Base-by-base conservation (phyloP, 2,888 invertebrate genomes). In the Cheilosia urbana region DNA sequence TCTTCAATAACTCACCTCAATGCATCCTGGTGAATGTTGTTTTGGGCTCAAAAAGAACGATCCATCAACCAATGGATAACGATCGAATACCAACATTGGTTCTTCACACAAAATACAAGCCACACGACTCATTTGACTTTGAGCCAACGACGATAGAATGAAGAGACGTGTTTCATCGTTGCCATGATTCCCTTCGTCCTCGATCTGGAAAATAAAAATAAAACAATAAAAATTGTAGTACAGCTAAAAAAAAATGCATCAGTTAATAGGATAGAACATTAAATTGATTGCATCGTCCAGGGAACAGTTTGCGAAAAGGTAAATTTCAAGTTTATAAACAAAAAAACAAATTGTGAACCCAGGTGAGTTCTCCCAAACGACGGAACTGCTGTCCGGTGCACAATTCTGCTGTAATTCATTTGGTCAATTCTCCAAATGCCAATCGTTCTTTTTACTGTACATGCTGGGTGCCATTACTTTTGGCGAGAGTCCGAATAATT, bases 151-250 rank as follows among this genome's bases (percentile, higher is more conserved):
- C 84, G 98, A 98, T 91, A 99, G 94, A 89, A 99, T 97, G 94
- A 99, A 99, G 91, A 97, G 96, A 89, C 99, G 95, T 62, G 98
- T 98, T 92, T 99, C 99, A 92, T 99, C 99, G 93, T 99, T 99
- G 90, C 99, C 99, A 92, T 98, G 98, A 93, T 98, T 98, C 87
- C 98, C 98, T 92, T 99, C 99, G 91, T 99, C 99, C 93, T 99
- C 99, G 94, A 99, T 98, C 97, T 98, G 94, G 60, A 65, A 76
- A 45, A 19, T 68, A 57, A 73, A 47, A 21, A 69, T 66, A 77
- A 24, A 69, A 89, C 89, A 49, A 47, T 11, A 24, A 57, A 69
- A 17, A 51, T 62, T 42, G 24, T 17, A 65, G 62, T 62, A 60
- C 63, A 66, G 37, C 15, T n/a, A n/a, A 80, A 66, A 76, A 71